Evolutionary conservation across 2,113 vertebrate genomes (phyloP), one percentile per base, ranked within the genome.

Genomic region (Oriolus oriolus): DNA sequence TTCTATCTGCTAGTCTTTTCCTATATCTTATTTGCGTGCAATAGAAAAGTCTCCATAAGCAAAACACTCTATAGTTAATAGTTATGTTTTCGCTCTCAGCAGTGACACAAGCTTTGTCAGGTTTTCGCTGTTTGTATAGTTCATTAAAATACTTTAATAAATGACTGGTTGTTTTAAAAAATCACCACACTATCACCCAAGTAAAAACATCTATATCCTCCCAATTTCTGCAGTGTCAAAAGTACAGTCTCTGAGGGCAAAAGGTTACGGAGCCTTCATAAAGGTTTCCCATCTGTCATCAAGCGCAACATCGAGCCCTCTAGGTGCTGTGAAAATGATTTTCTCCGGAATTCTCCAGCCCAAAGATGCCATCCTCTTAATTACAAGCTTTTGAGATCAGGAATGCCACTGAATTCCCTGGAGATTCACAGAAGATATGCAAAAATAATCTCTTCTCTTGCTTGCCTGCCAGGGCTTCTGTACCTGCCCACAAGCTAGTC

Each of bases 321-420:
- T 89, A 95, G 96, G 95, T 96, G 87, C 84, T 87, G 86, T 69
- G 97, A 95, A 96, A 95, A 85, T 94, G 44, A 95, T 95, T 97
- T 95, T 95, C 91, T 94, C 60, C 3, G 42, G 90, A 91, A 90
- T 95, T 87, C 96, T 96, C 90, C 41, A 89, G 88, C 69, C 90
- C 76, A 87, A 92, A 93, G 90, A 96, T 95, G 96, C 94, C 97
- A 96, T 97, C 85, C 93, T 95, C 95, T 97, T 97, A 97, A 97
- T 97, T 97, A 97, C 96, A 92, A 96, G 95, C 95, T 84, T 91
- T 94, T 86, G 94, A 97, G 93, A 96, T 96, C 93, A 92, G 88
- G 95, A 96, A 95, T 63, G 75, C 89, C 92, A 90, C 93, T 71
- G 76, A 95, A 91, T 96, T 95, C 97, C 92, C 89, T 47, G 81